Conservation (phyloP, 30 jellyfish, hydroid and myxozoan species). For the Hydra vulgaris region DNA sequence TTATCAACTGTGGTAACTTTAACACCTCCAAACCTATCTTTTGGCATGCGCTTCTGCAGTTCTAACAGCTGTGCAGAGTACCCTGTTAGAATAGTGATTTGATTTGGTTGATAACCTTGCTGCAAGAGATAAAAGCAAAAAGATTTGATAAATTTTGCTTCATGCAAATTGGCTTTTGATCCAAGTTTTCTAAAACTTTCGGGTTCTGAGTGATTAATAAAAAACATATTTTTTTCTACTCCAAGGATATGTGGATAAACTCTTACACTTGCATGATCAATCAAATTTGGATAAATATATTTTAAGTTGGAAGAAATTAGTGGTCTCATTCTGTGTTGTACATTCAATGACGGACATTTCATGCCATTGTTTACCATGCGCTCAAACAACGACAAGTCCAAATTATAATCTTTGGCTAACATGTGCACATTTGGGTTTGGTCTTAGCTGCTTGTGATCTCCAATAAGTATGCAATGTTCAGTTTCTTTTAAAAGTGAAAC, state of each 20-base stretch:
- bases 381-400: slow-evolving; percentile 67
- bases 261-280: slow-evolving; percentile 45
- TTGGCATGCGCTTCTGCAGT: slow-evolving; percentile 52
- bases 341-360: slow-evolving; percentile 44
- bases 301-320: slow-evolving; percentile 38
- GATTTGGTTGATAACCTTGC: slow-evolving; percentile 62
- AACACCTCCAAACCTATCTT: slow-evolving; percentile 56
- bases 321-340: slow-evolving; percentile 90
- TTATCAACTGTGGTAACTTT: slow-evolving; percentile 65
- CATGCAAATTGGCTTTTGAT: slow-evolving; percentile 45
- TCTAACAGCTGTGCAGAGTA: slow-evolving; percentile 59
- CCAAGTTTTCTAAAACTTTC: slow-evolving; percentile 12
- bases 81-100: slow-evolving; percentile 60
- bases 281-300: slow-evolving; percentile 59
- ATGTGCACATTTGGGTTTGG: slow-evolving; percentile 64
- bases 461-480: slow-evolving; percentile 68
- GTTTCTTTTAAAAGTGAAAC: slow-evolving; percentile 42
- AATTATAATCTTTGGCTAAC: slow-evolving; percentile 45
- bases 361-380: slow-evolving; percentile 73
- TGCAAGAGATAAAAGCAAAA: slow-evolving; percentile 61
- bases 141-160: slow-evolving; percentile 55
- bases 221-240: slow-evolving; percentile 40
- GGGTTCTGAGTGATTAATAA: slow-evolving; percentile 35
- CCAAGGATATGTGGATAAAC: slow-evolving; percentile 49
- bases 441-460: slow-evolving; percentile 85